These are phyloP conservation scores for Styela plicata DNA, from an alignment of 23 tunicate species.

Conservation along the genomic window DNA sequence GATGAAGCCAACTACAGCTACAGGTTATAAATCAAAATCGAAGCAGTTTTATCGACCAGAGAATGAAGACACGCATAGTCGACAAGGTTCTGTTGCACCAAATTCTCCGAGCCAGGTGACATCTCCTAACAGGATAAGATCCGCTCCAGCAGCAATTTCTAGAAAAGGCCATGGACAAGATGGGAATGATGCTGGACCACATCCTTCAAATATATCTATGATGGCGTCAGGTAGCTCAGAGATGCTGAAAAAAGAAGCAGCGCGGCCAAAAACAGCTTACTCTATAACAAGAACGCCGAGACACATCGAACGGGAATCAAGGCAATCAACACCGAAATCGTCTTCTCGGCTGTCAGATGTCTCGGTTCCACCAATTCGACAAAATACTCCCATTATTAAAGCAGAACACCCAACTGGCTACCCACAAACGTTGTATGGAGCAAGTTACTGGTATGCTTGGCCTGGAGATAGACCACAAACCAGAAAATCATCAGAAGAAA, in stretches of 20 bases:
- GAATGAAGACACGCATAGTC: neutral
- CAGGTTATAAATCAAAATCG: conserved; percentile 41
- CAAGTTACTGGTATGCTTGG: conserved; percentile 87
- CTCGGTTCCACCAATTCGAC: conserved; percentile 42
- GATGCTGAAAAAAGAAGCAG: neutral
- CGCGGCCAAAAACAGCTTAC: neutral
- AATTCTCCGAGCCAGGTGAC: neutral
- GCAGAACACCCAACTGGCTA: conserved; percentile 60
- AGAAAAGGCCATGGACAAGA: neutral
- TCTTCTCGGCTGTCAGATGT: conserved; percentile 37
- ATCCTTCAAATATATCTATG: conserved; percentile 48
- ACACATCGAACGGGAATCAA: neutral
- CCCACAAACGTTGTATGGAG: conserved; percentile 76
- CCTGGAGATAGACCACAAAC: conserved; percentile 28
- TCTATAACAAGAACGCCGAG: neutral
- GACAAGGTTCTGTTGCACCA: neutral
- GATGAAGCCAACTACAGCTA: conserved; percentile 83
- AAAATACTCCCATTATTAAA: neutral
- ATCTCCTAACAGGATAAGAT: conserved; percentile 25
- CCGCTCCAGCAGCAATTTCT: conserved; percentile 51
- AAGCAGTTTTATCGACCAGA: conserved; percentile 17
- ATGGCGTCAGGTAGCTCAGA: conserved; percentile 70
- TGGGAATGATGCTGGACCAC: neutral
- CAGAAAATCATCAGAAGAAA: neutral
- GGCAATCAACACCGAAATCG: conserved; percentile 1